These are phyloP conservation scores for Epistrophe grossulariae DNA, from an alignment of 2,888 invertebrate species.

Conservation along the genomic window DNA sequence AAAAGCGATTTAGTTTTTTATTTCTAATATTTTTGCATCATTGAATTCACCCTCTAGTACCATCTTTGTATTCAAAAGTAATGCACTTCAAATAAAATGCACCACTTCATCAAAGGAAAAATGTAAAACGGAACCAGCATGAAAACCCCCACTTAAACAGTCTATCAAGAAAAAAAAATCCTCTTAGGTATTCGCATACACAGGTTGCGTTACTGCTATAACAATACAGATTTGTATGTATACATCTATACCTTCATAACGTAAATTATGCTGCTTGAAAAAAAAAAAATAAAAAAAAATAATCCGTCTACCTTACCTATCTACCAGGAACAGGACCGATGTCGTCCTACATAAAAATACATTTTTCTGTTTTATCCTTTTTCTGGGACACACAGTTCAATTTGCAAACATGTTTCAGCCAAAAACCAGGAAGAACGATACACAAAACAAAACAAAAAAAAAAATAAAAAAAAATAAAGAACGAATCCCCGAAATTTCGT, in stretches of 20 bases:
- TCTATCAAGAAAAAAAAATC: not conserved
- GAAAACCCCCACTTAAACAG: slow-evolving; percentile 21
- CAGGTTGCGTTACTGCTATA: slow-evolving; percentile 42
- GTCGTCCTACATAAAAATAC: slow-evolving; percentile 72
- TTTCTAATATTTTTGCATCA: slow-evolving; percentile 12
- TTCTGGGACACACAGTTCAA: slow-evolving; percentile 47
- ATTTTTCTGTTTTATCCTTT: slow-evolving; percentile 38
- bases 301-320: not conserved
- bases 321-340: slow-evolving; percentile 1
- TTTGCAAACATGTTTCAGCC: slow-evolving; percentile 31
- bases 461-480: slow-evolving; percentile 18
- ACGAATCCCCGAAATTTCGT: slow-evolving; percentile 69
- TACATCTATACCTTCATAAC: not conserved
- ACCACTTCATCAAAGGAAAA: slow-evolving; percentile 30
- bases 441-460: slow-evolving; percentile 41
- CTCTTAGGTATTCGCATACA: slow-evolving; percentile 33
- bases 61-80: slow-evolving; percentile 18
- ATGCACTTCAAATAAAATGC: slow-evolving; percentile 54
- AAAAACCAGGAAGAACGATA: slow-evolving; percentile 33
- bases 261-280: slow-evolving; percentile 1
- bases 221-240: too few relatives aligned
- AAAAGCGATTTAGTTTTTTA: not conserved
- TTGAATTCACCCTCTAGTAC: not conserved
- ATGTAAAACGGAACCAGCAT: slow-evolving; percentile 27
- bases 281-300: not conserved